These are phyloP conservation scores for Dermochelys coriacea DNA, from an alignment of 2,797 vertebrate species.

Conservation along the genomic window DNA sequence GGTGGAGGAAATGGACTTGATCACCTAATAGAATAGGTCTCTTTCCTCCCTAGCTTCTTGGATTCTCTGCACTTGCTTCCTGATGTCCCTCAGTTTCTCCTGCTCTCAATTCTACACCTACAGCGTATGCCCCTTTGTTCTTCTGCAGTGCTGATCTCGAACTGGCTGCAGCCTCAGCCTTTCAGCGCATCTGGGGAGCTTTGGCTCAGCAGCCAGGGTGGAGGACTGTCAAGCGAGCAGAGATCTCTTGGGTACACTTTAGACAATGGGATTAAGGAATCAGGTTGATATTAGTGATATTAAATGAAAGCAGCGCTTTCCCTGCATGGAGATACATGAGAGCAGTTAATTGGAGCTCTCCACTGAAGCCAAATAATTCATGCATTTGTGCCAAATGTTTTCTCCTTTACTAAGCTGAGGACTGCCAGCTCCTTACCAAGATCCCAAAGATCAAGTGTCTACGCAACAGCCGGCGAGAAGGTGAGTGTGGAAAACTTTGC, in stretches of 20 bases:
- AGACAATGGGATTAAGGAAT: conserved; percentile 48
- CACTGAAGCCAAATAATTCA: conserved; percentile 39
- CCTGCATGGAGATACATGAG: conserved; percentile 26
- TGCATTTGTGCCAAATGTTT: conserved; percentile 46
- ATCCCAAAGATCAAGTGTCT: conserved; percentile 96
- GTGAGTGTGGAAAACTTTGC: conserved; percentile 79
- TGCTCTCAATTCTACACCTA: accelerated
- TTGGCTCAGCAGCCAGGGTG: not conserved
- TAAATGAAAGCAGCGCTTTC: conserved; percentile 66
- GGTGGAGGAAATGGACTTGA: not conserved
- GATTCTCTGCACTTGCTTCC: not conserved
- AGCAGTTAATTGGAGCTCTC: conserved; percentile 39
- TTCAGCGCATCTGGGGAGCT: not conserved
- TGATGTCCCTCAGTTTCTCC: accelerated
- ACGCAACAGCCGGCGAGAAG: conserved; percentile 92
- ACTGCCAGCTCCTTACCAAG: conserved; percentile 95
- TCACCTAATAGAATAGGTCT: not conserved
- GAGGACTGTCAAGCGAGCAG: conserved; percentile 33
- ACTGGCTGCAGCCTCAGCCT: not conserved
- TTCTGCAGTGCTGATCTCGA: not conserved
- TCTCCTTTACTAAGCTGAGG: conserved; percentile 87
- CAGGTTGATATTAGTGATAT: conserved; percentile 58
- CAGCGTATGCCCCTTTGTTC: accelerated
- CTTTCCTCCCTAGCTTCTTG: not conserved
- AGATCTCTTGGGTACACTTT: conserved; percentile 24